Conservation (phyloP, 2,888 invertebrate species). For the Caradrina clavipalpis region DNA sequence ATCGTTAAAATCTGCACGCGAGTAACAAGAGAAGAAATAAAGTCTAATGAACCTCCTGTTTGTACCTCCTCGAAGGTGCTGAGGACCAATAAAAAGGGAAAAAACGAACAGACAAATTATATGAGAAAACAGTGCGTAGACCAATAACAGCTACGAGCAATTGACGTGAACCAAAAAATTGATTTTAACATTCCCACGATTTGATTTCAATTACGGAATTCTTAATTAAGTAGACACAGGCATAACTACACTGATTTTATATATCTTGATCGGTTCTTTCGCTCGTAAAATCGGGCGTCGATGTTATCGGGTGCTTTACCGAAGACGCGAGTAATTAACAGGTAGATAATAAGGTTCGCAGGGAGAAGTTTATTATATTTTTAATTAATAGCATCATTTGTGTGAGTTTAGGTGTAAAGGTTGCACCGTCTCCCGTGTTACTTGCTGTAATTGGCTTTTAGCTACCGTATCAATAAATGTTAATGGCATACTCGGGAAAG, state of each 20-base stretch:
- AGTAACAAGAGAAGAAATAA: constrained; percentile 16
- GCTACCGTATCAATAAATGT: constrained; percentile 70
- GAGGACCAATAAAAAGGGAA: not conserved
- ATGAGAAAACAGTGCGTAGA: not conserved
- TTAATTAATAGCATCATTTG: constrained; percentile 73
- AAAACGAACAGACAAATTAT: not conserved
- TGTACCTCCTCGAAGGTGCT: not conserved
- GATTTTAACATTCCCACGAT: constrained; percentile 58
- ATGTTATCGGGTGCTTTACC: constrained; percentile 64
- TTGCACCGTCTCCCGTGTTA: constrained; percentile 54
- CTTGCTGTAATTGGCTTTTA: constrained; percentile 69
- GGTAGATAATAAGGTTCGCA: constrained; percentile 67
- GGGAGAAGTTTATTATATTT: constrained; percentile 67
- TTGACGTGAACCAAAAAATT: constrained; percentile 24
- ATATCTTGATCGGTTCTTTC: constrained; percentile 60
- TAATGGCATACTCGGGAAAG: constrained; percentile 38
- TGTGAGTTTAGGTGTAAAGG: constrained; percentile 66
- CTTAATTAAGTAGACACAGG: constrained; percentile 60
- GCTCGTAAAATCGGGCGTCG: constrained; percentile 69
- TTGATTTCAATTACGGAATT: constrained; percentile 58
- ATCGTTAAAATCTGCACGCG: constrained; percentile 35
- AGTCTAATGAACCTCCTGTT: constrained; percentile 5
- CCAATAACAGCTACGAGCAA: not conserved
- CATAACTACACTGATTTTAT: constrained; percentile 59
- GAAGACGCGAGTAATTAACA: constrained; percentile 64